These are phyloP conservation scores for Linyphia triangularis DNA, from an alignment of 2,888 invertebrate genomes.

Conservation along the genomic window DNA sequence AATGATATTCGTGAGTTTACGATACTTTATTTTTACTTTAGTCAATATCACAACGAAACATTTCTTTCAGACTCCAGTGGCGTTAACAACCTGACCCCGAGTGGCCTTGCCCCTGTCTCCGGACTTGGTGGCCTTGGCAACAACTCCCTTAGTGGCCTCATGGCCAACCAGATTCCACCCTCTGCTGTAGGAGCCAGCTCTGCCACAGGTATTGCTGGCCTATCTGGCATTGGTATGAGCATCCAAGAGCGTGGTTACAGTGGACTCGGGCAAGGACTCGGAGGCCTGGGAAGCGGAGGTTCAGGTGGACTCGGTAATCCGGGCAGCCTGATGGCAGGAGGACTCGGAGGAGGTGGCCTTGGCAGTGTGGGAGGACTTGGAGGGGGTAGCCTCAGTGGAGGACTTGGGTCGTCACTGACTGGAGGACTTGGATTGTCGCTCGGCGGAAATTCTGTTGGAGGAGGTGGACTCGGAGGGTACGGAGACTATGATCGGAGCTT, in stretches of 20 bases:
- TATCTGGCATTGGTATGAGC: constrained; percentile 69
- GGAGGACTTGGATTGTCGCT: constrained; percentile 1
- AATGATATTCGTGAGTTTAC: too few relatives aligned
- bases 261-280: constrained; percentile 48
- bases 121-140: constrained; percentile 45
- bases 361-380: constrained; percentile 35
- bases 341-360: constrained; percentile 37
- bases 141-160: constrained; percentile 32
- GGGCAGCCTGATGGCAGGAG: constrained; percentile 36
- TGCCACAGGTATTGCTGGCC: constrained; percentile 56
- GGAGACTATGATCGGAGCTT: constrained; percentile 58
- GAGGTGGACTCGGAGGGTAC: constrained; percentile 65
- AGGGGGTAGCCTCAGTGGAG: constrained; percentile 32
- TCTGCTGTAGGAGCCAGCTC: constrained; percentile 43
- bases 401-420: not conserved
- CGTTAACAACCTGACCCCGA: constrained; percentile 44
- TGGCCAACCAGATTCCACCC: constrained; percentile 52
- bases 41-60: too few relatives aligned
- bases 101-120: constrained; percentile 23
- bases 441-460: constrained; percentile 17
- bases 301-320: constrained; percentile 58
- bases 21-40: too few relatives aligned
- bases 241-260: constrained; percentile 48
- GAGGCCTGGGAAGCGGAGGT: constrained; percentile 49
- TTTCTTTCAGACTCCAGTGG: constrained; percentile 55